Evolutionary conservation across 2,888 invertebrate genomes (phyloP), one percentile per base, ranked within the genome.

Genomic region (Acleris sparsana): DNA sequence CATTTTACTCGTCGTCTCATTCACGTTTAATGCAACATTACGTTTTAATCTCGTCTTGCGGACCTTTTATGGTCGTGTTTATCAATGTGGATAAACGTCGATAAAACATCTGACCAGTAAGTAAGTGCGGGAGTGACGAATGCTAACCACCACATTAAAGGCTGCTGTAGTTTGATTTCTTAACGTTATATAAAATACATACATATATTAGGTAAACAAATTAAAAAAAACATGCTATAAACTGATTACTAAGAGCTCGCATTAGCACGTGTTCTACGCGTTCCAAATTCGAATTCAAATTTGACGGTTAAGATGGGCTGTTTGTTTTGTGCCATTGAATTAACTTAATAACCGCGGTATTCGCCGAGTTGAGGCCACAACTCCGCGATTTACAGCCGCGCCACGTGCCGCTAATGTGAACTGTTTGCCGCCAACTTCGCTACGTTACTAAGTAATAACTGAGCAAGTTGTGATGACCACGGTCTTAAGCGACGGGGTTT

Each of bases 351-450:
- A 73, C 77, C 73, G 73, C 71, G 72, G 76, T 73, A 74, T 74
- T n/a, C 72, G 78, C 72, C 73, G 74, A 79, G 74, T 80, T 77
- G 79, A 73, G 74, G 77, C 72, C 69, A 68, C 74, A 73, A 69
- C 71, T 59, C 74, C 71, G 74, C 72, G 81, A 84, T 84, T 84
- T 84, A 84, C 78, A 77, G 77, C 78, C 71, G 66, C 80, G 74
- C 80, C 84, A 75, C 78, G 78, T 84, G 84, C 74, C 68, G 65
- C 78, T 84, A 84, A 84, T 83, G 83, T 74, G 70, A 72, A 69
- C 72, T 53, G 48, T 72, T 77, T 73, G 71, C 75, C 72, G 73
- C 72, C 72, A 76, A 75, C 73, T 76, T 72, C 58, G 67, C 67
- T 48, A 63, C 64, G 62, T 52, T 48, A 13, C 53, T 53, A 62